Conservation (phyloP, 1,140 invertebrate species). For the Drosophila pandora region DNA sequence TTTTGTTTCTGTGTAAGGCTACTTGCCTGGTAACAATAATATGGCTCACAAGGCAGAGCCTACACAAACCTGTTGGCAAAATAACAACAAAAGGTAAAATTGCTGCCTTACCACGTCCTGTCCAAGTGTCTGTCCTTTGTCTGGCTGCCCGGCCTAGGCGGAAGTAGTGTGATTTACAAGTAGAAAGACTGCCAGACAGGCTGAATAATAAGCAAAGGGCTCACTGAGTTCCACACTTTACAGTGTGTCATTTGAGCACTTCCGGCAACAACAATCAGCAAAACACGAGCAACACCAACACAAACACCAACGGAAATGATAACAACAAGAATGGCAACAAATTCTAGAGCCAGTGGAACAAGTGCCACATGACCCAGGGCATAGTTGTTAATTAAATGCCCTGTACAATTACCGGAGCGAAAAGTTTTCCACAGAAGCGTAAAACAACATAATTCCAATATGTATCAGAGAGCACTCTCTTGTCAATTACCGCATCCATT, state of each 20-base stretch:
- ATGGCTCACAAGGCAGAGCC: conserved; percentile 33
- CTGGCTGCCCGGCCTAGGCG: conserved; percentile 45
- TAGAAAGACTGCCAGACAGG: conserved; percentile 30
- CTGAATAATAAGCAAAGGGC: conserved; percentile 60
- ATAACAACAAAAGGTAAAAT: conserved; percentile 30
- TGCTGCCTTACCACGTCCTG: conserved; percentile 18
- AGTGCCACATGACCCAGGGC: conserved; percentile 21
- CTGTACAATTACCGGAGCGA: conserved; percentile 35
- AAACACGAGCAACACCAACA: background rate
- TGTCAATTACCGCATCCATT: background rate
- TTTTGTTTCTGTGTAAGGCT: conserved; percentile 3
- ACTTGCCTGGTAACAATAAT: conserved; percentile 61
- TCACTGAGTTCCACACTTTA: conserved; percentile 31
- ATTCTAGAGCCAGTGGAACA: background rate
- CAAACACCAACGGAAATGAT: background rate
- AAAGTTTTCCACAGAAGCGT: conserved; percentile 16
- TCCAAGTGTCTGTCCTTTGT: conserved; percentile 28
- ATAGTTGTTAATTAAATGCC: conserved; percentile 44
- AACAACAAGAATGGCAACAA: conserved; percentile 2
- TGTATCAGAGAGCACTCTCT: background rate
- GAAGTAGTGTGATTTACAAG: conserved; percentile 80
- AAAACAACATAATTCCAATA: conserved; percentile 18
- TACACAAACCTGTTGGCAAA: conserved; percentile 58
- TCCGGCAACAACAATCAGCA: conserved; percentile 30
- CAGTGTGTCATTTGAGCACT: conserved; percentile 46